Percentiles rank a stretch among this genome's conserved stretches.
Conservation (phyloP, 2,888 invertebrate genomes). For the Ennomos quercinarius region DNA sequence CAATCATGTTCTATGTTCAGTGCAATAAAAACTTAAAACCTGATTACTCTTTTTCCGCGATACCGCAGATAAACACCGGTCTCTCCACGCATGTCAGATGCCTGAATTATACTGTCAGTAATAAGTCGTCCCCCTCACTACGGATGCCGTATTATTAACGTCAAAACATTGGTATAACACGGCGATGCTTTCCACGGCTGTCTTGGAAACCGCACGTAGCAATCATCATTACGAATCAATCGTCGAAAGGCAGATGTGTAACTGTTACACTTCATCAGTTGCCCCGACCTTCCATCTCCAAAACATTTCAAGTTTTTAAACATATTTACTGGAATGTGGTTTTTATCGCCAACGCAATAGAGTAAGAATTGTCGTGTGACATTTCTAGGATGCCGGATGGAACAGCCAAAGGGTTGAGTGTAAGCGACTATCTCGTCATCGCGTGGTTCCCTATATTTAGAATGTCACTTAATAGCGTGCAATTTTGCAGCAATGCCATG, state of each 20-base stretch:
- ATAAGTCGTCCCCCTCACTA: conserved; percentile 65
- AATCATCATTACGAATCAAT: conserved; percentile 50
- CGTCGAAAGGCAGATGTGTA: conserved; percentile 60
- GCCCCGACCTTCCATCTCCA: conserved; percentile 54
- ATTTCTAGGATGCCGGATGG: conserved; percentile 45
- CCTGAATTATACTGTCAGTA: conserved; percentile 67
- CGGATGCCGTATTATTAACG: conserved; percentile 71
- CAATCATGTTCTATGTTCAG: neutral
- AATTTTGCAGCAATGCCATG: conserved; percentile 79
- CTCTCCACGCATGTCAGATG: conserved; percentile 53
- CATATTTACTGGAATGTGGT: conserved; percentile 31
- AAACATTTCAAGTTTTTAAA: conserved; percentile 22
- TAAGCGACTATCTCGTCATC: conserved; percentile 67
- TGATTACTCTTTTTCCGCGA: conserved; percentile 39
- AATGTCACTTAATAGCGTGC: conserved; percentile 81
- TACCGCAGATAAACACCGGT: conserved; percentile 43
- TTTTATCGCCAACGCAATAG: conserved; percentile 35
- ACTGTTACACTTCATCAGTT: conserved; percentile 79
- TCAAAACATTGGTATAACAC: conserved; percentile 68
- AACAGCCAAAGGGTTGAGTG: conserved; percentile 65
- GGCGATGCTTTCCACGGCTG: conserved; percentile 63
- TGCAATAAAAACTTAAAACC: conserved; percentile 20
- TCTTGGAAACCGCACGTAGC: conserved; percentile 70
- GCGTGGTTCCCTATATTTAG: conserved; percentile 78
- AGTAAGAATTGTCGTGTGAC: conserved; percentile 39